Evolutionary conservation across 2,888 invertebrate species (phyloP), one percentile per base, ranked within the genome.

Genomic region (Trichacis sp.): DNA sequence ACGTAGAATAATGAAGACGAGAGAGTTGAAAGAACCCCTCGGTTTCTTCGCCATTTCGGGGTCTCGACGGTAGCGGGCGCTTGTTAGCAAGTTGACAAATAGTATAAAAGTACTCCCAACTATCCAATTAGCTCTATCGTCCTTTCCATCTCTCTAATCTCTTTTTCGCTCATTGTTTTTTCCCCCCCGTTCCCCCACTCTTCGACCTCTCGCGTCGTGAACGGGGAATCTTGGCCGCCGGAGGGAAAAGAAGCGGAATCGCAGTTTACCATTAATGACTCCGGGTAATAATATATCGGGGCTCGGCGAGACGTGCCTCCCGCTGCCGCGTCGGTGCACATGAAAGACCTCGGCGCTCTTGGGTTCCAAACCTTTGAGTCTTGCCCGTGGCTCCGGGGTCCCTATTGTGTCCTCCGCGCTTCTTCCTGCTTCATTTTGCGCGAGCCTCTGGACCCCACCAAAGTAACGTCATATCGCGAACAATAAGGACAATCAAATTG

Each of bases 221-320:
- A 55, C 56, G 46, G 66, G 64, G 47, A 68, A 61, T 60, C 50
- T 67, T 30, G 45, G 38, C 20, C 45, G 49, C 51, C 52, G 45
- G 48, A 47, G 33, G 42, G 47, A 24, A 54, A 24, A 42, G 69
- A 73, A 71, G 72, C 72, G 72, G 76, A 79, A 77, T 80, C 73
- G 80, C 79, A 80, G 80, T 80, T 80, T 80, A 79, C 80, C 80
- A 80, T 80, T 80, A 80, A 80, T 80, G 80, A 80, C 79, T 77
- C 62, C 63, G 73, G 73, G 74, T 80, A 80, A 80, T 80, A 80
- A 80, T 79, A 80, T 78, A 80, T 80, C 78, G 79, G 76, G 77
- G 74, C 73, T 69, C 71, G 72, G 68, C 68, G 65, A 66, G 71
- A 72, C 72, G 74, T 75, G 76, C 80, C 80, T 78, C 80, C 81